These are phyloP conservation scores for Pachycephala philippinensis DNA, from an alignment of 2,113 vertebrate species.

Conservation along the genomic window DNA sequence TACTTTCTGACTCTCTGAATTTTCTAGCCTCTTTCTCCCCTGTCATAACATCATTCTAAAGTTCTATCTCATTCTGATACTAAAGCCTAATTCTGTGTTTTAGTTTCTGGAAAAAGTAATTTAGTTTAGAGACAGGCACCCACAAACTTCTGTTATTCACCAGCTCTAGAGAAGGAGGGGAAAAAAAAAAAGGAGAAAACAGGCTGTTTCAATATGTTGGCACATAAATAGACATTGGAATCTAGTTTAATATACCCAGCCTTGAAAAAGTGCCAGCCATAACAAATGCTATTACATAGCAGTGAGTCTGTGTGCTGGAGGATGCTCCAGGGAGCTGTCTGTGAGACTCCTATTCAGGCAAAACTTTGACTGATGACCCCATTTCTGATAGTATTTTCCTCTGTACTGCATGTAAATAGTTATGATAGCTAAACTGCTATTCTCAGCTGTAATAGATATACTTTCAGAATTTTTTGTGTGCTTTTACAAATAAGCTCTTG, in stretches of 20 bases:
- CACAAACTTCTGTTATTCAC: background rate
- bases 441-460: background rate
- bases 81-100: background rate
- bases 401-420: constrained; percentile 10
- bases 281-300: constrained; percentile 28
- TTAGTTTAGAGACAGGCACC: background rate
- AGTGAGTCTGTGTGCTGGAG: background rate
- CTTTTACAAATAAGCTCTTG: background rate
- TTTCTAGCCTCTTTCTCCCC: background rate
- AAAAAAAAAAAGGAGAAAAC: background rate
- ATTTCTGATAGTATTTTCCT: constrained; percentile 9
- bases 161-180: background rate
- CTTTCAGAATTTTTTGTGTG: background rate
- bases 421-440: constrained; percentile 7
- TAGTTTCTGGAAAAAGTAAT: background rate
- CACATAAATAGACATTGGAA: constrained; percentile 18
- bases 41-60: background rate
- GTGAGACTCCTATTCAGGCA: background rate
- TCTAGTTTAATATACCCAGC: constrained; percentile 14
- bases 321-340: constrained; percentile 24
- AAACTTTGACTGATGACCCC: constrained; percentile 14
- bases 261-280: constrained; percentile 44
- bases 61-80: background rate
- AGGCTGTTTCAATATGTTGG: constrained; percentile 20
- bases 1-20: background rate